Conservation (phyloP, 2,113 vertebrate genomes). For the Neomonachus schauinslandi region DNA sequence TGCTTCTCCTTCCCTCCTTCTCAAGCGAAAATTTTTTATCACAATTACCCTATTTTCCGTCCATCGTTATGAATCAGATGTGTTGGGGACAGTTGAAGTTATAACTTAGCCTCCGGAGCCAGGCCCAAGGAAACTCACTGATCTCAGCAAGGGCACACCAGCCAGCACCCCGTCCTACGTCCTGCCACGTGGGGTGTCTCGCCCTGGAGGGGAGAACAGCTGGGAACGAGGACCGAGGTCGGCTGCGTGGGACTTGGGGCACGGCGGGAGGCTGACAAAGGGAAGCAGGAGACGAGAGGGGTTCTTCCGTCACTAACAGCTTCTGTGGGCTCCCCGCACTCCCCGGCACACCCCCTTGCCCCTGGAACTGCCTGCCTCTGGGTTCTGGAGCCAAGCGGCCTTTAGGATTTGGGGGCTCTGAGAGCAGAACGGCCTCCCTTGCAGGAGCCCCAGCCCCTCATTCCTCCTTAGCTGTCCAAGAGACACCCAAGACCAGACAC, state of each 20-base stretch:
- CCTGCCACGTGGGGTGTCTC: too few relatives aligned
- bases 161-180: background rate
- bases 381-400: background rate
- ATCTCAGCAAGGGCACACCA: too few relatives aligned
- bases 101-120: background rate
- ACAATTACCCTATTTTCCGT: background rate
- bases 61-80: fast-evolving
- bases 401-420: background rate
- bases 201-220: fast-evolving
- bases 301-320: too few relatives aligned
- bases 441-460: background rate
- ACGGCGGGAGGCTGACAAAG: background rate
- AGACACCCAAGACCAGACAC: fast-evolving
- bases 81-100: background rate
- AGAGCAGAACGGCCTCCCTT: background rate
- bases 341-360: background rate
- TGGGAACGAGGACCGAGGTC: background rate
- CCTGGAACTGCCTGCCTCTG: background rate
- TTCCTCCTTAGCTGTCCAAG: fast-evolving
- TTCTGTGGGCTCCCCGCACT: fast-evolving
- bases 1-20: background rate
- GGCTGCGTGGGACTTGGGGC: background rate
- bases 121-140: background rate
- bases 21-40: fast-evolving
- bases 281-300: fast-evolving